Base-by-base conservation (phyloP, 2,797 vertebrate species). In the Spinibarbus caldwelli region DNA sequence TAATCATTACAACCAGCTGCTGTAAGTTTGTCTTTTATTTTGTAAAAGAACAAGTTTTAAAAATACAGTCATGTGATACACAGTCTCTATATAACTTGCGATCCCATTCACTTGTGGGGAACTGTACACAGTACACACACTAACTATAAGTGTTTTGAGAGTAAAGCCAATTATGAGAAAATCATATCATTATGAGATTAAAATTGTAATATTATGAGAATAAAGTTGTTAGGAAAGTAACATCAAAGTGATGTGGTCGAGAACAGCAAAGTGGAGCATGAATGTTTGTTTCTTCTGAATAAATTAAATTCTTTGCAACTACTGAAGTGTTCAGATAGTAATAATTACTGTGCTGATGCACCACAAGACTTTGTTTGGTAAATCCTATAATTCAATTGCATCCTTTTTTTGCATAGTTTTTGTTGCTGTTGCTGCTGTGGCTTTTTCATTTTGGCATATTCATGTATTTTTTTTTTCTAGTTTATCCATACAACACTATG, bases 251-350 rank as follows among this genome's bases (percentile, higher is more conserved):
- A 41, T 41, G 23, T 62, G 54, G 76, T 17, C 0, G 2, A 78
- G 54, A 41, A 78, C 14, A 19, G 73, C 23, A 78, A 78, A 78
- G 75, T 59, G 34, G 75, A 59, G 54, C 36, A 59, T 62, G 36
- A 62, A 78, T 78, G 76, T 77, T 38, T 78, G 76, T 78, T 78
- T 78, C 8, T 43, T 12, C n/a, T 62, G 52, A 78, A 62, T 77
- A 57, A 26, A 34, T 78, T 43, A 19, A 43, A 62, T 62, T 43
- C 36, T 59, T 23, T 77, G 75, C 73, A 76, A 57, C 73, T 17
- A 36, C 29, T 21, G 29, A 19, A 77, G 52, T 26, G 52, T 59
- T 59, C 52, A 77, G 52, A 59, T 41, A 26, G 34, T 78, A 41
- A 17, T 78, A 19, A 78, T 62, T 78, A 19, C 23, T 62, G 9